Conservation (phyloP, 2,113 vertebrate genomes). For the Polypterus bichir region DNA sequence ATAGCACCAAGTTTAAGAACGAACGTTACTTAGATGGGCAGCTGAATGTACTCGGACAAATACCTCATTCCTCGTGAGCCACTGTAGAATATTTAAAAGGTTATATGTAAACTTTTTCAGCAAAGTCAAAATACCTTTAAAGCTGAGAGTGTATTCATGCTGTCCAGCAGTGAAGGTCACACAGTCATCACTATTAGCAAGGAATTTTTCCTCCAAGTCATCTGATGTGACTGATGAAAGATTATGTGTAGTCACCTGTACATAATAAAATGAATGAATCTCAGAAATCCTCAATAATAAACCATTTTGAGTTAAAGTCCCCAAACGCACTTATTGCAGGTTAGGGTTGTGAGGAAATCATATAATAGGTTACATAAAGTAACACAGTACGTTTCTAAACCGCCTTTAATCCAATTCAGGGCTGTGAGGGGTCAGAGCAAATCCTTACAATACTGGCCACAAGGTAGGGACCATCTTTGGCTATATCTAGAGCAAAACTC, state of each 20-base stretch:
- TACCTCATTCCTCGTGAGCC: no score
- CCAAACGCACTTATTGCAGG: not conserved
- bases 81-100: no score
- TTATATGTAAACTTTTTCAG: not conserved
- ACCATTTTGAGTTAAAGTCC: not conserved
- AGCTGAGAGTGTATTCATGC: slow-evolving; percentile 34
- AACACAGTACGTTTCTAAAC: not conserved
- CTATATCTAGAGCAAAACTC: no score
- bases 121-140: slow-evolving; percentile 40
- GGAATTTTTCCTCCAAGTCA: slow-evolving; percentile 45
- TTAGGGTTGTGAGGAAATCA: not conserved
- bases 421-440: no score
- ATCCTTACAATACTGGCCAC: no score
- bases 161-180: slow-evolving; percentile 36
- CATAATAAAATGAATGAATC: not conserved
- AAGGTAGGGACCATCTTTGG: no score
- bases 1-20: no score
- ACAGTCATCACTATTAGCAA: slow-evolving; percentile 16
- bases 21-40: no score
- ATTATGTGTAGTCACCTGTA: slow-evolving; percentile 8
- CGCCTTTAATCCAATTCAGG: no score
- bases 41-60: no score
- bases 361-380: not conserved
- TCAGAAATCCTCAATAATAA: not conserved
- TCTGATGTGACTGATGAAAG: slow-evolving; percentile 35